Base-by-base conservation (phyloP, 2,113 vertebrate species). In the Neoarius graeffei region DNA sequence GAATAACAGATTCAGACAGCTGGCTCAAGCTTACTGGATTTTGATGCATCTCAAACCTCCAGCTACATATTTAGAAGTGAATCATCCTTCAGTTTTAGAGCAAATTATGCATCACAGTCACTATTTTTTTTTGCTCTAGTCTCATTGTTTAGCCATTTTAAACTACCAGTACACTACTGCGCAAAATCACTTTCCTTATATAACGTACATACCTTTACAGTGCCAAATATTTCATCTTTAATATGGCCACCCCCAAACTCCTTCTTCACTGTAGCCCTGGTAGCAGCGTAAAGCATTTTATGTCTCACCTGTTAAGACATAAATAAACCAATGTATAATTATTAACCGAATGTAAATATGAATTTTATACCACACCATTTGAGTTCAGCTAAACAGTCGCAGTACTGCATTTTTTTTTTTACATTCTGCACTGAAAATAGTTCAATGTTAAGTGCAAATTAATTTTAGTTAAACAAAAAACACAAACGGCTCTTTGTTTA, bases 231-330 rank as follows among this genome's bases (percentile, higher is more conserved):
- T 95, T 99, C 98, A 89, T 99, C 97, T 92, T 99, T 99, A 91
- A 99, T 98, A 93, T 97, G 97, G 15, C 97, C 97, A 19, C 97
- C 97, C 92, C 98, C 98, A 92, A 99, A 99, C 91, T 99, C 98
- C 90, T 99, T 99, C 93, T 98, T 99, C 90, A 99, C 91, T 3
- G 97, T 98, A 89, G 98, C 97, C 94, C 97, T 95, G 76, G 98
- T 99, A 92, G 98, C 98, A 90, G 98, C 98, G 90, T 98, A 99
- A 71, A 99, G 92, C 98, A 99, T 99, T 95, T 99, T 99, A 27
- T 98, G 96, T 89, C 97, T 96, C 94, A 99, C 97, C 98, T 99
- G 91, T 87, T 7, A 42, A 35, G 59, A 87, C 82, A 89, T 8
- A 0, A 85, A 54, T 17, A 83, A 87, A 85, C 3, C 10, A 64